Percentiles rank a stretch among this genome's conserved stretches.
Evolutionary conservation across 1,140 invertebrate genomes (phyloP).

Genomic region (Philotrypesis tridentata): DNA sequence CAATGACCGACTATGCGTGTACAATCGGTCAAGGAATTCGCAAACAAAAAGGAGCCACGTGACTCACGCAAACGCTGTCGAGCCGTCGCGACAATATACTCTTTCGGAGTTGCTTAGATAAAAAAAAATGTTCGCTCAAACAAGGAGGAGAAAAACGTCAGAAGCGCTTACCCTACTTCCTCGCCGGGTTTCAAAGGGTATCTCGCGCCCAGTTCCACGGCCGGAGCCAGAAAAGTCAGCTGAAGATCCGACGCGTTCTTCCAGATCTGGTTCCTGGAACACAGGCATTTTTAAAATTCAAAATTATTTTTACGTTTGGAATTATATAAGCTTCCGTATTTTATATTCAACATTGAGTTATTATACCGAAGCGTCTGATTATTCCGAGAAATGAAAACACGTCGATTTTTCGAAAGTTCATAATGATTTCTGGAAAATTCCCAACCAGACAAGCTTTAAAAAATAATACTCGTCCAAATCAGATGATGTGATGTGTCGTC

Average conservation of each 20-base stretch:
- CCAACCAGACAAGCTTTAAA: too few species aligned
- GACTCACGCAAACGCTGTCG: neutral
- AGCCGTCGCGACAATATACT: neutral
- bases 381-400: too few species aligned
- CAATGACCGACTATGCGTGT: neutral
- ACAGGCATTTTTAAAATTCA: too few species aligned
- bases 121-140: neutral
- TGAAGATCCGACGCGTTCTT: constrained; percentile 80
- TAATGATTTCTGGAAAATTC: neutral
- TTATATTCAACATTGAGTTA: too few species aligned
- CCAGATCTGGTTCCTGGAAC: constrained; percentile 73
- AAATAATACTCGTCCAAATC: neutral
- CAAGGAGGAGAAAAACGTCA: neutral
- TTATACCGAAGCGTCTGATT: too few species aligned
- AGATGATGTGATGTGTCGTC: neutral
- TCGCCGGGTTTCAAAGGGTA: constrained; percentile 86
- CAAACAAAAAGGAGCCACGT: neutral
- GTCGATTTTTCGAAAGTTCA: too few species aligned
- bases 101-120: neutral
- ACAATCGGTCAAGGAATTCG: neutral
- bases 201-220: constrained; percentile 87
- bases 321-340: too few species aligned
- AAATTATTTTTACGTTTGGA: too few species aligned
- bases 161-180: constrained; percentile 84
- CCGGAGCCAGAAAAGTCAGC: constrained; percentile 87